phyloP scores from a whole-genome alignment of 2,797 vertebrate species.

The Acanthornis magna region DNA sequence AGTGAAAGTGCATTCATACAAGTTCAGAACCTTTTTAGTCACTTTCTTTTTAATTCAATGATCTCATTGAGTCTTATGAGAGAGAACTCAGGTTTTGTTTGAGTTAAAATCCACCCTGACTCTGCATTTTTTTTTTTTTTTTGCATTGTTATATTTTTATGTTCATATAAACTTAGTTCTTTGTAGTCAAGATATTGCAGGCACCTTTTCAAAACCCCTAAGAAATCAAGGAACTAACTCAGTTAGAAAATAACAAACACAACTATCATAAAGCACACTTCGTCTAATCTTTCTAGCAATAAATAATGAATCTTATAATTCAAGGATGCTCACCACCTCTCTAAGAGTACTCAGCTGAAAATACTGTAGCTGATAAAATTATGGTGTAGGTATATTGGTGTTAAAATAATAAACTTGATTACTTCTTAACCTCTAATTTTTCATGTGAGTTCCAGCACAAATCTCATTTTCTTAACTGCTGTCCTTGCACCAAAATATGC shows the following conservation, averaged over 20 bases:
- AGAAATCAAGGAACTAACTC: background rate
- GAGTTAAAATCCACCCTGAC: background rate
- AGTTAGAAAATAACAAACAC: background rate
- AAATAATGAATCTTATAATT: background rate
- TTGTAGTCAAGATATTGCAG: background rate
- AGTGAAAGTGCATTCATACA: background rate
- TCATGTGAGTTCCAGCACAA: background rate
- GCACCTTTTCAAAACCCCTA: background rate
- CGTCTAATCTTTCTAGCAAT: background rate
- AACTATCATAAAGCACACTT: background rate
- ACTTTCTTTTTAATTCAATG: background rate
- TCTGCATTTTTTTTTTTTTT: background rate
- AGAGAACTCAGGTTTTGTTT: background rate
- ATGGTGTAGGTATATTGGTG: background rate
- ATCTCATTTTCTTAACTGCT: conserved; percentile 15
- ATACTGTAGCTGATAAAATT: background rate
- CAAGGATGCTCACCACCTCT: background rate
- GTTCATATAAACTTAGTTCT: background rate
- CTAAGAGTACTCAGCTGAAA: background rate
- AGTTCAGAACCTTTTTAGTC: background rate
- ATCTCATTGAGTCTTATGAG: background rate
- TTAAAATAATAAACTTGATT: background rate
- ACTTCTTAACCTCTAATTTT: background rate
- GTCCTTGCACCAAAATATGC: background rate
- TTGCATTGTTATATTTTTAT: background rate